A percentile compares a stretch with the other conserved stretches of the same genome.
phyloP scores from a whole-genome alignment of 2,113 vertebrate species.

The Eulemur rufifrons region DNA sequence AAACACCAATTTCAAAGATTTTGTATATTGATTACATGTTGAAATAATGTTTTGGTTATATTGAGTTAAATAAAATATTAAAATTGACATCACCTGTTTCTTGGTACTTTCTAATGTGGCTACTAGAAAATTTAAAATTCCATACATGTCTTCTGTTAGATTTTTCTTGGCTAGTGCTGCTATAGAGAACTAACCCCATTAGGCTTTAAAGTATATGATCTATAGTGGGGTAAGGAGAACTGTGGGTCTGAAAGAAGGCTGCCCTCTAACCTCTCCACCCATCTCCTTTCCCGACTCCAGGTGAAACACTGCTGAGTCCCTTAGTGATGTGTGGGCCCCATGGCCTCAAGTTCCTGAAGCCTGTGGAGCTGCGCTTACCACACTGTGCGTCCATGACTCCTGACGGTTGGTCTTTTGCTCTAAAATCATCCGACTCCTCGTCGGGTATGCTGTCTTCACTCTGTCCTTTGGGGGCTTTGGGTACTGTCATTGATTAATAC shows the following conservation, averaged over 20 bases:
- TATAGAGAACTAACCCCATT: not conserved
- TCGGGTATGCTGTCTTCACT: constrained; percentile 99
- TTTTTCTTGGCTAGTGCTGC: not conserved
- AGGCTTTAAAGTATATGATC: not conserved
- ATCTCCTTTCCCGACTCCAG: constrained; percentile 71
- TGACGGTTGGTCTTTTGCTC: constrained; percentile 99
- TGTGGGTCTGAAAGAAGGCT: not conserved
- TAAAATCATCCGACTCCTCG: constrained; percentile 99
- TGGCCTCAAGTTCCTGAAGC: constrained; percentile 99
- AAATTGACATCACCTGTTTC: not conserved
- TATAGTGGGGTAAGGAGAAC: not conserved
- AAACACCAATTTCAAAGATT: not conserved
- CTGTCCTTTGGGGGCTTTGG: constrained; percentile 95
- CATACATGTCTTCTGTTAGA: not conserved
- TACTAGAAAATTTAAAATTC: not conserved
- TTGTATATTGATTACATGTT: not conserved
- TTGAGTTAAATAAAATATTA: not conserved
- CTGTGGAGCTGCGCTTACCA: constrained; percentile 98
- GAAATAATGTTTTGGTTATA: not conserved
- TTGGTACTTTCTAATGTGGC: not conserved
- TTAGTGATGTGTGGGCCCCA: constrained; percentile 99
- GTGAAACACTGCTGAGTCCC: constrained; percentile 98
- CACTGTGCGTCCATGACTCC: constrained; percentile 99
- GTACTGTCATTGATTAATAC: constrained; percentile 86
- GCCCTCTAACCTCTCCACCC: not conserved